Conservation (phyloP, 2,797 vertebrate species). For the Channallabes apus region DNA sequence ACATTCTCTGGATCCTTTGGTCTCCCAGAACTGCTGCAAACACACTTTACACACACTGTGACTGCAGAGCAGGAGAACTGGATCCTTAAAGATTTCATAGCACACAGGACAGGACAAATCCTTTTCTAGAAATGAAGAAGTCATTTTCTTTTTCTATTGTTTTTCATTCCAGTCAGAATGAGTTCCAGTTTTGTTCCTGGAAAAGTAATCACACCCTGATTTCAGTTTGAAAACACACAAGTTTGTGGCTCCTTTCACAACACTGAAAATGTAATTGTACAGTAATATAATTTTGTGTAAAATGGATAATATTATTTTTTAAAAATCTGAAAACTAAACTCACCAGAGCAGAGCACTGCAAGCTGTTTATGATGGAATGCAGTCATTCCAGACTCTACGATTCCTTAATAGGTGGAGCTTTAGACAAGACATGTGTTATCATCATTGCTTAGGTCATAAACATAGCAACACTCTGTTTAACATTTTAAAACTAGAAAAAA, state of each 20-base stretch:
- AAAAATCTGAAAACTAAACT: neutral
- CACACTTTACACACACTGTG: conserved; percentile 23
- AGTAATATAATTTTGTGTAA: neutral
- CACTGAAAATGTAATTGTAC: neutral
- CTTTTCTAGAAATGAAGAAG: neutral
- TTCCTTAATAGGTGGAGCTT: neutral
- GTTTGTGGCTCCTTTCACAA: neutral
- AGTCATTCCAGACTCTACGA: neutral
- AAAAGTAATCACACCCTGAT: neutral
- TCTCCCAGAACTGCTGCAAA: neutral
- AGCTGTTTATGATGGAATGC: neutral
- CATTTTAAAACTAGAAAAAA: no score
- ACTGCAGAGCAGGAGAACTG: neutral
- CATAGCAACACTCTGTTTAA: neutral
- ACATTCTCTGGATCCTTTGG: conserved; percentile 17
- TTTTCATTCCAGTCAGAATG: neutral
- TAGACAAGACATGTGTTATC: neutral
- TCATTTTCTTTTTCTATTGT: neutral
- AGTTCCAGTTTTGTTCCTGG: neutral
- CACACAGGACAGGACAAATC: conserved; percentile 23
- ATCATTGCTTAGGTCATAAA: neutral
- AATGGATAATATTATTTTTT: neutral
- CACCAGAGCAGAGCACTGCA: neutral
- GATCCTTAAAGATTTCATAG: neutral
- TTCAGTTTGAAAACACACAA: neutral